Conservation (phyloP, 2,113 vertebrate genomes). For the Festucalex cinctus region DNA sequence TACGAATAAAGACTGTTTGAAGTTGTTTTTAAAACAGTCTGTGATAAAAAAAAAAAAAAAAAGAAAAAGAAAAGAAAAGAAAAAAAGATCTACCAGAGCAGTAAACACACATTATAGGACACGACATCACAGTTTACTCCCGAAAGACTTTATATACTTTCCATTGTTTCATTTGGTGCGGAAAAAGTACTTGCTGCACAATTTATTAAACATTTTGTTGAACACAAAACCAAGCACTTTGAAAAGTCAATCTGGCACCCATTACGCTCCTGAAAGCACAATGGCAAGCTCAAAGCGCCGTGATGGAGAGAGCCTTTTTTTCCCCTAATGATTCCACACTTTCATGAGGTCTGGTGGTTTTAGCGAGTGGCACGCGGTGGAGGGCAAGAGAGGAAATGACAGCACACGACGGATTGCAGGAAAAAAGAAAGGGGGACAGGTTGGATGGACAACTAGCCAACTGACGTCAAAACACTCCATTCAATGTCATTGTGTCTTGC, state of each 20-base stretch:
- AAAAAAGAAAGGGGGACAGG: conserved; percentile 17
- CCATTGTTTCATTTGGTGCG: conserved; percentile 44
- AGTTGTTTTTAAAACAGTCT: conserved; percentile 31
- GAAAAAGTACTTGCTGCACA: conserved; percentile 39
- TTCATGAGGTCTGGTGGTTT: conserved; percentile 63
- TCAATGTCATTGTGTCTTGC: conserved; percentile 30
- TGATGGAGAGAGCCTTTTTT: conserved; percentile 11
- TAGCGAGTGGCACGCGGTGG: conserved; percentile 3
- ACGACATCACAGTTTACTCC: conserved; percentile 35
- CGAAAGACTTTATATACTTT: conserved; percentile 32
- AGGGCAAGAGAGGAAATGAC: conserved; percentile 32
- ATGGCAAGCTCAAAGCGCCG: conserved; percentile 10
- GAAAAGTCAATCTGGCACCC: conserved; percentile 43
- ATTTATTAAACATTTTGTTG: conserved; percentile 56
- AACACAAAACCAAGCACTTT: conserved; percentile 45
- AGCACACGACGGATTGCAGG: background rate
- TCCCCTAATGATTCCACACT: conserved; percentile 51
- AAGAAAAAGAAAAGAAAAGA: conserved; percentile 20
- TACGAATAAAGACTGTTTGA: conserved; percentile 24
- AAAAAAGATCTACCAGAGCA: conserved; percentile 32
- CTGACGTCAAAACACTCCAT: conserved; percentile 48
- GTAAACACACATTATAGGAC: conserved; percentile 33
- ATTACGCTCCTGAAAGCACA: conserved; percentile 46
- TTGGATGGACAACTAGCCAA: conserved; percentile 15
- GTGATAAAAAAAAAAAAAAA: conserved; percentile 26